Evolutionary conservation across 2,797 vertebrate genomes (phyloP).

Genomic region (Anomalospiza imberbis): DNA sequence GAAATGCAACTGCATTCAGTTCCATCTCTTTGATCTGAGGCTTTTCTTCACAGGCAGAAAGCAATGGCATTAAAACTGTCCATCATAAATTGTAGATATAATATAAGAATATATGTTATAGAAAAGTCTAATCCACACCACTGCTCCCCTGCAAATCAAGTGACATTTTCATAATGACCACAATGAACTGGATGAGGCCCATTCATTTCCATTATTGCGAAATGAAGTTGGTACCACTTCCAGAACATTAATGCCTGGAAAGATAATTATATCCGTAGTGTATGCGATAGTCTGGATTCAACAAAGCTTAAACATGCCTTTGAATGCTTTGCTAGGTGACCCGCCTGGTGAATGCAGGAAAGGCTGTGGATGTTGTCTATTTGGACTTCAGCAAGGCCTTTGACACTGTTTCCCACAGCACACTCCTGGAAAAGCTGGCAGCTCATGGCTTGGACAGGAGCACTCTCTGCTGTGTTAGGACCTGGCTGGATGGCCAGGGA

Average conservation of each 20-base stretch:
- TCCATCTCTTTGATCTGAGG: background rate
- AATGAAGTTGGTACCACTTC: background rate
- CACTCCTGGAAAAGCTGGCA: background rate
- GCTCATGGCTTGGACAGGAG: background rate
- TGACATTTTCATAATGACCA: background rate
- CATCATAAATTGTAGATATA: background rate
- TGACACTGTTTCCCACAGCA: background rate
- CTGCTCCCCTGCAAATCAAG: background rate
- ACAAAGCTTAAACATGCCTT: background rate
- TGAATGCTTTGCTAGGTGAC: background rate
- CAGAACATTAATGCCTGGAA: background rate
- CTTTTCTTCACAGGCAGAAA: background rate
- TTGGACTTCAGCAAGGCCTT: background rate
- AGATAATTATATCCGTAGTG: background rate
- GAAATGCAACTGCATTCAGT: background rate
- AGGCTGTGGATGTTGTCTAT: background rate
- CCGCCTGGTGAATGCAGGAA: rapidly evolving
- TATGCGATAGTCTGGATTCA: background rate
- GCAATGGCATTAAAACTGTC: background rate
- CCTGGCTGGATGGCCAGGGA: rapidly evolving
- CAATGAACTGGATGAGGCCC: background rate
- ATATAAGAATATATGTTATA: background rate
- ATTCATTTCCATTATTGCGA: background rate
- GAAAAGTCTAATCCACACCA: background rate
- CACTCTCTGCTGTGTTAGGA: background rate